Conservation (phyloP, 1,140 invertebrate species). For the Andrena cerasifolii region DNA sequence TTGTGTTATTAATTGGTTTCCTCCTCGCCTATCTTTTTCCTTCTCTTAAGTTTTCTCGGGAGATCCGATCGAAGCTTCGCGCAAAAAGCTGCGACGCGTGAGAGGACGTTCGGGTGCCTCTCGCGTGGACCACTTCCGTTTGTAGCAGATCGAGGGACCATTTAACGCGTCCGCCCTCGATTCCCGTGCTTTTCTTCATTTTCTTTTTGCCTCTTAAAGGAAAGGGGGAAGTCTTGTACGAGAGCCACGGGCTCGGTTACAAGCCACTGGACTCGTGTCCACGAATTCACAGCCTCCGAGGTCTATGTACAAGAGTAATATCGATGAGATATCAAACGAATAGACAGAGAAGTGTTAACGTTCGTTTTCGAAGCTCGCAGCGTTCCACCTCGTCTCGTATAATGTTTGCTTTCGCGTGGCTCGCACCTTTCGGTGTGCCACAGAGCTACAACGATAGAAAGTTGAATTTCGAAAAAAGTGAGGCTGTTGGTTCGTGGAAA, state of each 20-base stretch:
- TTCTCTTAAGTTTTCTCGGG: constrained; percentile 19
- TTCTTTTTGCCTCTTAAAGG: too few relatives aligned
- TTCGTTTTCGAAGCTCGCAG: constrained; percentile 40
- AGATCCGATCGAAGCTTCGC: constrained; percentile 64
- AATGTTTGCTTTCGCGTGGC: constrained; percentile 21
- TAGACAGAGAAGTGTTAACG: constrained; percentile 52
- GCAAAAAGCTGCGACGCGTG: constrained; percentile 8
- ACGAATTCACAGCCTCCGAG: constrained; percentile 31
- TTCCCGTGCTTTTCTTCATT: neutral
- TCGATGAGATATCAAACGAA: constrained; percentile 51
- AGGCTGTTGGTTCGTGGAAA: constrained; percentile 46
- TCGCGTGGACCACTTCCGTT: neutral
- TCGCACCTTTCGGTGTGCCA: constrained; percentile 41
- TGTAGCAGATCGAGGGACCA: constrained; percentile 20
- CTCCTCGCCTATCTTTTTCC: neutral
- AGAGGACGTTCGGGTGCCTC: neutral
- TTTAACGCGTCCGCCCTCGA: constrained; percentile 31
- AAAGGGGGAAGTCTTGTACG: constrained; percentile 1
- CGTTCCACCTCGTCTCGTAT: constrained; percentile 10
- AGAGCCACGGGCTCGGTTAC: neutral
- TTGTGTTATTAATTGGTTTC: constrained; percentile 29
- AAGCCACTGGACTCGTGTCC: constrained; percentile 8
- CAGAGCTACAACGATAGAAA: constrained; percentile 49
- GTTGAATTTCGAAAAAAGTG: constrained; percentile 45
- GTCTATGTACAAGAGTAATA: constrained; percentile 54